Conservation (phyloP, 2,113 vertebrate genomes). For the Cochlearius cochlearius region DNA sequence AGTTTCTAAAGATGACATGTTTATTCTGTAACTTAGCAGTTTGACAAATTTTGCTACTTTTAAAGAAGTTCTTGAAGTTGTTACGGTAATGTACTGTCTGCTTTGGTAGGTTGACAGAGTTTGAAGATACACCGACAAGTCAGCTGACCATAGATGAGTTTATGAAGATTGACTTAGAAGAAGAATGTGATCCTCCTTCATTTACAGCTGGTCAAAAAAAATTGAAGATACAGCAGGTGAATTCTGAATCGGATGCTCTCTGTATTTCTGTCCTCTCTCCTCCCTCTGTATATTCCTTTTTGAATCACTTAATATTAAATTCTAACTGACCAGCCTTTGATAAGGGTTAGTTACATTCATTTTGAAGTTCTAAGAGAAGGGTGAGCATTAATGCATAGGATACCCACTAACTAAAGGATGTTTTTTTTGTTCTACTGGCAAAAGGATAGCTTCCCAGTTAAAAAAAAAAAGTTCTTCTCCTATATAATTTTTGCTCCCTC, state of each 20-base stretch:
- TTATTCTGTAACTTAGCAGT: not conserved
- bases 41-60: not conserved
- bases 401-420: not conserved
- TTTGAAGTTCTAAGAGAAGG: not conserved
- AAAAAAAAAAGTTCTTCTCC: not conserved
- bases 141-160: constrained; percentile 95
- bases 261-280: not conserved
- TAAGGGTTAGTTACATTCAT: not conserved
- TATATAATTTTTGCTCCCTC: not conserved
- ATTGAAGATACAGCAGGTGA: constrained; percentile 83
- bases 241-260: not conserved
- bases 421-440: not conserved
- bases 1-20: not conserved
- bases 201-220: constrained; percentile 88
- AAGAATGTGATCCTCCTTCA: constrained; percentile 93
- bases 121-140: constrained; percentile 95
- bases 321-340: not conserved
- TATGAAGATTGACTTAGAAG: constrained; percentile 91
- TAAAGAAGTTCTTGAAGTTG: not conserved
- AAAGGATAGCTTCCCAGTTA: not conserved
- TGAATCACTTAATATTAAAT: not conserved
- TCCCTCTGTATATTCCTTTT: not conserved
- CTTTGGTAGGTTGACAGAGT: constrained; percentile 85
- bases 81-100: not conserved
- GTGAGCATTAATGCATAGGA: not conserved